Evolutionary conservation across 2,888 invertebrate genomes (phyloP), one percentile per base, ranked within the genome.

Genomic region (Temnothorax ravouxi): DNA sequence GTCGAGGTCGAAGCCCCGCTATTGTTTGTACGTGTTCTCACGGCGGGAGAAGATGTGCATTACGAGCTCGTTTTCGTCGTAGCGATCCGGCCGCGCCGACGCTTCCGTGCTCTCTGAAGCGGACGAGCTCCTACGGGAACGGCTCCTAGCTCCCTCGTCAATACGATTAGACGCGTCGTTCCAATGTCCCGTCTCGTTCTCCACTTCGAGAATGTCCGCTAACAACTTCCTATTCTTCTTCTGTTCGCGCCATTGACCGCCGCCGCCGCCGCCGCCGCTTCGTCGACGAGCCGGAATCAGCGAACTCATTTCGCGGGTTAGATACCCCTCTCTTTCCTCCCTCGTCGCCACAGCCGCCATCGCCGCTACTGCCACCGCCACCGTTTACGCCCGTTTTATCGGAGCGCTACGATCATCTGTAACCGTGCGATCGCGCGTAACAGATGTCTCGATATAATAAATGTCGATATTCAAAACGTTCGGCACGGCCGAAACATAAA

Each of bases 11-110:
- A 75, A 75, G 81, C 76, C 75, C 54, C 34, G 79, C 85, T 75
- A 87, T 87, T 87, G 87, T 87, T 87, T 71, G 74, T 72, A 54
- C 83, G 85, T 80, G 83, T 87, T 72, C 71, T 54, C 82, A 66
- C 66, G 71, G 50, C 62, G 52, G 66, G 76, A 54, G 71, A 79
- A 69, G 56, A 50, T 64, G 61, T 74, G 77, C 76, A 77, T 88
- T 83, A 79, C 88, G 81, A 83, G 75, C 86, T 75, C 66, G 72
- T 86, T 83, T 79, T 66, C 67, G 52, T 84, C 75, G 62, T 56
- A 44, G 56, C 76, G 29, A 18, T 44, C 52, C 54, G 18, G 59
- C 67, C 56, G 54, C 41, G 64, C 15, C 52, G 13, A 44, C 61
- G 79, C 62, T 66, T 38, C 77, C 71, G 56, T 80, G 75, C 71